phyloP scores from a whole-genome alignment of 2,113 vertebrate genomes.

The Apodemus sylvaticus region DNA sequence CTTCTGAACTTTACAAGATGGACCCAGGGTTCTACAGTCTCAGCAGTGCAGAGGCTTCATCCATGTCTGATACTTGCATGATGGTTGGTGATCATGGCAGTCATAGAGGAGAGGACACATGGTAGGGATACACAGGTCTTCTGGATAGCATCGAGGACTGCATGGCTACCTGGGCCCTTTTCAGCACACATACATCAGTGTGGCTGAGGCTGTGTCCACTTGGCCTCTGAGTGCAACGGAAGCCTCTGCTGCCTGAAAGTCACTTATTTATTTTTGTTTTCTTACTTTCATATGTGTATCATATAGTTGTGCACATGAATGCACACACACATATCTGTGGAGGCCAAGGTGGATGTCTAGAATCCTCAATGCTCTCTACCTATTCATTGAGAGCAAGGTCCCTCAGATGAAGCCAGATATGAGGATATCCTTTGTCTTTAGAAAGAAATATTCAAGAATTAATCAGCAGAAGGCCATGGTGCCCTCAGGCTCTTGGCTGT shows the following conservation, averaged over 20 bases:
- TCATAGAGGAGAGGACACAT: not conserved
- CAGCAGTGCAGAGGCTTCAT: not conserved
- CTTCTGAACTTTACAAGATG: not conserved
- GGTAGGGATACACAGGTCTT: not conserved
- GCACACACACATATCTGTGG: too few species aligned
- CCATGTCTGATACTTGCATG: not conserved
- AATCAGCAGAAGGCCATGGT: not conserved
- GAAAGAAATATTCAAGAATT: constrained; percentile 7
- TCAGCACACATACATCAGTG: not conserved
- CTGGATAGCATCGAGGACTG: not conserved
- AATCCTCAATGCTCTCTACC: not conserved
- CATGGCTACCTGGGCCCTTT: not conserved
- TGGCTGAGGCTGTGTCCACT: too few species aligned
- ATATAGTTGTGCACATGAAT: not conserved
- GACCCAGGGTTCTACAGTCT: not conserved
- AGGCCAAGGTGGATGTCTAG: not conserved
- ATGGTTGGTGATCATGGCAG: constrained; percentile 26
- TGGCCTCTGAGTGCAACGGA: not conserved
- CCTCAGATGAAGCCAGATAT: not conserved
- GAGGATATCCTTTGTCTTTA: not conserved
- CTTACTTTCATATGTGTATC: not conserved
- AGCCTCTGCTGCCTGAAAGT: not conserved
- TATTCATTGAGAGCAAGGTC: not conserved
- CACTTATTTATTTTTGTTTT: not conserved
- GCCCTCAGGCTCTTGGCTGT: not conserved